These are phyloP conservation scores for Siniperca obscura DNA, from an alignment of 2,797 vertebrate genomes.

Conservation along the genomic window DNA sequence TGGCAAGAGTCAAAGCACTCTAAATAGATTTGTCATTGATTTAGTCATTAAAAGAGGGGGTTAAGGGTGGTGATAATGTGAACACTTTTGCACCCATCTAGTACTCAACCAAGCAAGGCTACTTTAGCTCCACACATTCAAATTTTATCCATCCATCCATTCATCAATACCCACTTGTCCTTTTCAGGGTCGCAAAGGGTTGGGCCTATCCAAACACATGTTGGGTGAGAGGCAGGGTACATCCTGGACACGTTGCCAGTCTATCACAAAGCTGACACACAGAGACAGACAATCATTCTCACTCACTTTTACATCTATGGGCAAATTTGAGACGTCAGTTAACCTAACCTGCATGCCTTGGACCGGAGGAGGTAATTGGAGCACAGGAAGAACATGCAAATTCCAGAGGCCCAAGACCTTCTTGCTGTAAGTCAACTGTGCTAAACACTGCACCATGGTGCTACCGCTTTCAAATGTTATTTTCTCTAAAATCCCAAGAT, in stretches of 20 bases:
- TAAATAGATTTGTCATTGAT: constrained; percentile 66
- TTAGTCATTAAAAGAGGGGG: constrained; percentile 53
- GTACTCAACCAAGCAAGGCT: not conserved
- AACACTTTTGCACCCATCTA: not conserved
- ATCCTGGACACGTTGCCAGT: no score
- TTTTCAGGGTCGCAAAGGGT: not conserved
- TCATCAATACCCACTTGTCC: not conserved
- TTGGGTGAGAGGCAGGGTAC: no score
- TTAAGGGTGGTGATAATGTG: constrained; percentile 7
- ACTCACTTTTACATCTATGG: constrained; percentile 9
- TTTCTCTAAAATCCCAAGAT: no score
- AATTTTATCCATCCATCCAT: not conserved
- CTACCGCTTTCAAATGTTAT: no score
- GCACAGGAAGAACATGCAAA: not conserved
- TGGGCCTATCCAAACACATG: not conserved
- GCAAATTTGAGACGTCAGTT: constrained; percentile 9
- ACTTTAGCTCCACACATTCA: not conserved
- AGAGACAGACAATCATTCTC: not conserved
- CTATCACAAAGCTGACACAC: no score
- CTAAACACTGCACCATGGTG: no score
- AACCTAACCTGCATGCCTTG: constrained; percentile 2
- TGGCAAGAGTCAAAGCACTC: constrained; percentile 47
- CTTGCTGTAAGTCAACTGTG: not conserved
- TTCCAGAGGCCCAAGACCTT: not conserved
- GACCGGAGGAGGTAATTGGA: not conserved